These are phyloP conservation scores for Harpagifer antarcticus DNA, from an alignment of 2,797 vertebrate species.

Conservation along the genomic window DNA sequence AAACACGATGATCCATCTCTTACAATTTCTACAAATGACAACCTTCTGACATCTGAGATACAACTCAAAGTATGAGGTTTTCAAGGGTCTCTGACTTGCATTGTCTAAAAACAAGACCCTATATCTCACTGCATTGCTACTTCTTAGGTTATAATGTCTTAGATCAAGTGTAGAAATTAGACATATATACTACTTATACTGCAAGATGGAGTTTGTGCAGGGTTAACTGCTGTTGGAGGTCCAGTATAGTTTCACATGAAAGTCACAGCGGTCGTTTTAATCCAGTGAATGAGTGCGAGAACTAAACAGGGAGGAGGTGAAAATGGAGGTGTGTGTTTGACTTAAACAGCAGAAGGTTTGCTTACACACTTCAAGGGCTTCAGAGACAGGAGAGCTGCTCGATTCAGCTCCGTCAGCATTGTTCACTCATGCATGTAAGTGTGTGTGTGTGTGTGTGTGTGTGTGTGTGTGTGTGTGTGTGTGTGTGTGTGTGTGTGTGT, in stretches of 20 bases:
- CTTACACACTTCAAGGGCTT: slow-evolving; percentile 84
- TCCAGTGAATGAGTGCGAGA: slow-evolving; percentile 64
- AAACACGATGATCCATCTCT: too few species aligned
- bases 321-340: slow-evolving; percentile 57
- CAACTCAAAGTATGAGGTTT: too few species aligned
- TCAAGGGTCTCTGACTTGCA: too few species aligned
- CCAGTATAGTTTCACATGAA: slow-evolving; percentile 56
- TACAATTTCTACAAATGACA: too few species aligned
- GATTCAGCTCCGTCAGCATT: slow-evolving; percentile 79
- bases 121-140: too few species aligned
- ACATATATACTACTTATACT: too few species aligned
- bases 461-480: slow-evolving; percentile 41
- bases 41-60: too few species aligned
- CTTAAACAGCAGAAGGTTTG: slow-evolving; percentile 74
- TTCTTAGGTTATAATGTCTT: too few species aligned
- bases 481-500: slow-evolving; percentile 37
- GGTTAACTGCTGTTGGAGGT: slow-evolving; percentile 58
- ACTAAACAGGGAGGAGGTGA: slow-evolving; percentile 43
- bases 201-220: too few species aligned
- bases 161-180: too few species aligned
- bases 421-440: slow-evolving; percentile 39
- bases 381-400: slow-evolving; percentile 78
- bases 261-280: slow-evolving; percentile 64
- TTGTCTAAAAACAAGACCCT: too few species aligned
- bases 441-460: slow-evolving; percentile 28